phyloP scores from a whole-genome alignment of 2,797 vertebrate species.

The Sebastiscus albofasciatus region DNA sequence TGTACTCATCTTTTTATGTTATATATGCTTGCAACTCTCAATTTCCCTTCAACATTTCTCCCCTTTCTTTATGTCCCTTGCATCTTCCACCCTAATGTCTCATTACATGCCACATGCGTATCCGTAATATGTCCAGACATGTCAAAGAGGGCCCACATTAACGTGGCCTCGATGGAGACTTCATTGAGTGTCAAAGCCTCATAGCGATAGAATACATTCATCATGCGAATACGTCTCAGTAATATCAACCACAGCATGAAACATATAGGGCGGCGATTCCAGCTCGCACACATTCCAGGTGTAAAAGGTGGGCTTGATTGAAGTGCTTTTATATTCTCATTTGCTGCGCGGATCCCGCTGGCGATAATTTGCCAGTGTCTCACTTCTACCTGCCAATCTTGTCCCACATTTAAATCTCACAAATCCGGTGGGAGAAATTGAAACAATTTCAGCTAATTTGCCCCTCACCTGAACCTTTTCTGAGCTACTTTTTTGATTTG shows the following conservation, averaged over 20 bases:
- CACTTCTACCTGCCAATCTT: conserved; percentile 61
- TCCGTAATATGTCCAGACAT: conserved; percentile 11
- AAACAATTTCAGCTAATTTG: conserved; percentile 74
- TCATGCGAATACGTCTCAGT: conserved; percentile 11
- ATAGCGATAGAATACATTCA: conserved; percentile 5
- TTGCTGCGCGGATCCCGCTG: conserved; percentile 50
- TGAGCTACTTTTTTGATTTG: conserved; percentile 61
- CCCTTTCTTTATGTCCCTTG: neutral
- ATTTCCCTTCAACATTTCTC: neutral
- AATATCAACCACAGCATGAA: conserved; percentile 25
- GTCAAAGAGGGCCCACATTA: conserved; percentile 15
- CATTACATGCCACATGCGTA: conserved; percentile 5
- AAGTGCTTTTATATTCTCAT: conserved; percentile 61
- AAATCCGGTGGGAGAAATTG: conserved; percentile 67
- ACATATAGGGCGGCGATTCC: conserved; percentile 21
- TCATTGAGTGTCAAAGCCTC: conserved; percentile 29
- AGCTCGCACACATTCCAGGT: conserved; percentile 35
- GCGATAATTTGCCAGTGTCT: conserved; percentile 63
- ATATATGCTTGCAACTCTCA: neutral
- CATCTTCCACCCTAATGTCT: conserved; percentile 10
- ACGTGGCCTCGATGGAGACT: conserved; percentile 37
- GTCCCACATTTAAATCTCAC: conserved; percentile 68
- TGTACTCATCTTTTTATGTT: neutral
- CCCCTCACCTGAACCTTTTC: conserved; percentile 69
- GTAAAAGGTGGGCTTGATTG: conserved; percentile 50